Evolutionary conservation across 1,140 invertebrate genomes (phyloP).

Genomic region (Lerema accius): DNA sequence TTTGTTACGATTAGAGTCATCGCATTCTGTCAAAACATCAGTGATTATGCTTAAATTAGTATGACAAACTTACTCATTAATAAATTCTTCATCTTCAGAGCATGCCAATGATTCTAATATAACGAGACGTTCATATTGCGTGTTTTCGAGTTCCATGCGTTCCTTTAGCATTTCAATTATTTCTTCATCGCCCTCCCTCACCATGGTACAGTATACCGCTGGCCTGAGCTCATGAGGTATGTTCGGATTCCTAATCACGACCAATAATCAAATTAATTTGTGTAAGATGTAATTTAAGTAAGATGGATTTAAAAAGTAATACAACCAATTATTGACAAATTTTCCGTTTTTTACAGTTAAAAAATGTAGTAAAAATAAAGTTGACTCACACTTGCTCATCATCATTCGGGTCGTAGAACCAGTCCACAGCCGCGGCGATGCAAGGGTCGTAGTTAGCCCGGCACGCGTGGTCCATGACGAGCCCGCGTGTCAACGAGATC

Average conservation of each 20-base stretch:
- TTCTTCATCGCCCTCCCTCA: constrained; percentile 71
- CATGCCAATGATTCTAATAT: constrained; percentile 84
- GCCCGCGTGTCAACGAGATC: constrained; percentile 56
- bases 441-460: constrained; percentile 60
- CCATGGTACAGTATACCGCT: constrained; percentile 84
- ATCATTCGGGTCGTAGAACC: constrained; percentile 63
- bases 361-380: too few species aligned
- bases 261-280: too few species aligned
- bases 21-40: too few species aligned
- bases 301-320: too few species aligned
- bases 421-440: constrained; percentile 67
- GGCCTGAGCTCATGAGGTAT: constrained; percentile 82
- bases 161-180: constrained; percentile 75
- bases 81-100: constrained; percentile 79
- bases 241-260: constrained; percentile 57
- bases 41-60: background rate
- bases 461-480: constrained; percentile 75
- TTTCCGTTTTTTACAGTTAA: too few species aligned
- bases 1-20: too few species aligned
- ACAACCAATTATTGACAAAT: too few species aligned
- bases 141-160: constrained; percentile 68
- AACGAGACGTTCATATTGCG: constrained; percentile 81
- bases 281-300: too few species aligned
- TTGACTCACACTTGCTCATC: constrained; percentile 54
- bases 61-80: constrained; percentile 51